Base-by-base conservation (phyloP, 1,140 invertebrate species). In the Diorhabda elongata region DNA sequence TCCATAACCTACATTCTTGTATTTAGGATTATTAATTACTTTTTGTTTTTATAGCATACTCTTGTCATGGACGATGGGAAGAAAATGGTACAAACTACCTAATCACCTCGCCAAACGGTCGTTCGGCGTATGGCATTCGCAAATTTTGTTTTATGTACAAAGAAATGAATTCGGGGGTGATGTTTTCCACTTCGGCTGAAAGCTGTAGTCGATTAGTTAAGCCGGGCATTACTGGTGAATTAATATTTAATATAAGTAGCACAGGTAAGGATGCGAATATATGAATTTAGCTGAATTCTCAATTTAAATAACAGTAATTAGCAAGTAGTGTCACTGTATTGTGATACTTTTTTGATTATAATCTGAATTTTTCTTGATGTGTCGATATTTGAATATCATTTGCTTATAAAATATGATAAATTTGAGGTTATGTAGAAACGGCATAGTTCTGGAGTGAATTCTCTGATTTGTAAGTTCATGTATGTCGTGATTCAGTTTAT, bases 1-100 rank as follows among this genome's bases (percentile, higher is more conserved):
- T 26, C 26, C 26, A 26, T 26, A 26, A 26, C 26, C 26, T 1
- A 26, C 26, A 26, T 26, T 26, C 26, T 26, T 1, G 26, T 26
- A 26, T 26, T 26, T 26, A 26, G 26, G 26, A 26, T 26, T 26
- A 26, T 26, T 26, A 26, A 26, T 26, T 26, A 26, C 26, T 26
- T 26, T 52, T 2, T 52, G 4, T 71, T 64, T 72, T 82, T 83
- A 5, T 83, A 94, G 93, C 90, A 73, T 95, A 94, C 82, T 91
- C 90, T 2, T 95, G 93, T 82, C 91, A 94, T 78, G 93, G 92
- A 70, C 87, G 87, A 71, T 94, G 92, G 92, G 83, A 85, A 58
- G 89, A 91, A 75, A 88, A 87, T 67, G 85, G 85, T 44, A 89
- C 88, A 5, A 88, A 90, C 71, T 93, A 89, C 80, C 85, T 94